Evolutionary conservation across 2,797 vertebrate genomes (phyloP).

Genomic region (Helarctos malayanus): DNA sequence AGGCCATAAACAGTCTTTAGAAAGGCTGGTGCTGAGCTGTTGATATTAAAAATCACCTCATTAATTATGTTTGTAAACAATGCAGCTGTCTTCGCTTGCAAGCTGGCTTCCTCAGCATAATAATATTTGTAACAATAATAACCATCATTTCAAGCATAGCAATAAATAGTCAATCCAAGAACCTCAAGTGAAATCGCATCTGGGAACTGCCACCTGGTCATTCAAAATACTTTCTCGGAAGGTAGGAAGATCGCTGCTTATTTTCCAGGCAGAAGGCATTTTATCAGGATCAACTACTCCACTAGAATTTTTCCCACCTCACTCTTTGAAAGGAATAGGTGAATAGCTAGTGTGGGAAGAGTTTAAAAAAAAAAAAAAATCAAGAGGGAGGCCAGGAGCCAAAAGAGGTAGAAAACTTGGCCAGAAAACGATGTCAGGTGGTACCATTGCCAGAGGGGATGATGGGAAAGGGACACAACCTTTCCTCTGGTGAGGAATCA

Average conservation of each 20-base stretch:
- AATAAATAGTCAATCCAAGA: slow-evolving; percentile 79
- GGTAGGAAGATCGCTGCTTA: slow-evolving; percentile 2
- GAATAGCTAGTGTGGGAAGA: neutral
- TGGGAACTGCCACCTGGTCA: slow-evolving; percentile 79
- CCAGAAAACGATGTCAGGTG: neutral
- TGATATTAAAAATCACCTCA: slow-evolving; percentile 87
- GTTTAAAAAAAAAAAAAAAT: neutral
- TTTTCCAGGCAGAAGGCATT: slow-evolving; percentile 5
- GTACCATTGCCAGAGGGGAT: neutral
- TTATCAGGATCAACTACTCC: neutral
- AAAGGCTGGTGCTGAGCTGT: slow-evolving; percentile 83
- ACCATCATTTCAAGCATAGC: slow-evolving; percentile 77
- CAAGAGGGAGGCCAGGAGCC: neutral
- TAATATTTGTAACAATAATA: slow-evolving; percentile 85
- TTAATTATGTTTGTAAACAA: slow-evolving; percentile 88
- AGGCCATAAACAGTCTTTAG: slow-evolving; percentile 85
- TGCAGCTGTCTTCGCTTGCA: slow-evolving; percentile 83
- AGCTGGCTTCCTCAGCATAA: slow-evolving; percentile 79
- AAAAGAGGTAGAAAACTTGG: neutral
- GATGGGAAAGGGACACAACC: neutral
- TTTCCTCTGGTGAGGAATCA: neutral
- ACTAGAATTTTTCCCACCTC: neutral
- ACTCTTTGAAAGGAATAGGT: slow-evolving; percentile 18
- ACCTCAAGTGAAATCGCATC: slow-evolving; percentile 73
- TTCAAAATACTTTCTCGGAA: slow-evolving; percentile 65